A percentile compares a stretch with the other conserved stretches of the same genome.
phyloP scores from a whole-genome alignment of 2,888 invertebrate genomes.

The Achlya flavicornis region DNA sequence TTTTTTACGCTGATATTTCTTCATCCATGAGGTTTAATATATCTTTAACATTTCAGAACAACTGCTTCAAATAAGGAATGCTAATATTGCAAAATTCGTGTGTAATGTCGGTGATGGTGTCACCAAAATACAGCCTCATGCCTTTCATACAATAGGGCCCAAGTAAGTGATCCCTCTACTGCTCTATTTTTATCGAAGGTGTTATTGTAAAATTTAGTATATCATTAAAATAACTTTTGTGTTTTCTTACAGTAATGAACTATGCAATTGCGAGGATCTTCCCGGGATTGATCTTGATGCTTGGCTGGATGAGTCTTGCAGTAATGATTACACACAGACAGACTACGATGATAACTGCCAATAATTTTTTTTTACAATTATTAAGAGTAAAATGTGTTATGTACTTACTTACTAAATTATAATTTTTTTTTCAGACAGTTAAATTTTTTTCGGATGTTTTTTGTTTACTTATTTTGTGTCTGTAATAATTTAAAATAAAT shows the following conservation, averaged over 20 bases:
- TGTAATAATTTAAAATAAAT: no score
- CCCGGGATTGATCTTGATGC: neutral
- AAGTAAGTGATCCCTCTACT: conserved; percentile 35
- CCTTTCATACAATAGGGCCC: conserved; percentile 44
- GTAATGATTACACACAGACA: no score
- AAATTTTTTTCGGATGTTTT: no score
- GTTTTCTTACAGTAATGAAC: neutral
- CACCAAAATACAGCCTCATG: conserved; percentile 46
- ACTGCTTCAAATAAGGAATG: conserved; percentile 49
- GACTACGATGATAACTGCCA: no score
- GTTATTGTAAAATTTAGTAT: neutral
- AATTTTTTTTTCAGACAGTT: no score
- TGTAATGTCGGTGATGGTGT: conserved; percentile 58
- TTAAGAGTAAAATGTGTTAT: no score
- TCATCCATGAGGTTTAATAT: no score
- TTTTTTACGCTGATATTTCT: no score
- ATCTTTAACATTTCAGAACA: conserved; percentile 42
- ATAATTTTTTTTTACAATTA: no score
- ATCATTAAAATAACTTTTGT: neutral
- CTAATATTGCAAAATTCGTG: conserved; percentile 44
- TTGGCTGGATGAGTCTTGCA: neutral
- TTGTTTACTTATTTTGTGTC: no score
- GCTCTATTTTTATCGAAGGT: neutral
- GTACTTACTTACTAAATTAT: no score
- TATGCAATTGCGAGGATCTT: neutral